Percentiles rank a stretch among this genome's conserved stretches.
Evolutionary conservation across 2,797 vertebrate genomes (phyloP).

Genomic region (Epinephelus malabaricus): DNA sequence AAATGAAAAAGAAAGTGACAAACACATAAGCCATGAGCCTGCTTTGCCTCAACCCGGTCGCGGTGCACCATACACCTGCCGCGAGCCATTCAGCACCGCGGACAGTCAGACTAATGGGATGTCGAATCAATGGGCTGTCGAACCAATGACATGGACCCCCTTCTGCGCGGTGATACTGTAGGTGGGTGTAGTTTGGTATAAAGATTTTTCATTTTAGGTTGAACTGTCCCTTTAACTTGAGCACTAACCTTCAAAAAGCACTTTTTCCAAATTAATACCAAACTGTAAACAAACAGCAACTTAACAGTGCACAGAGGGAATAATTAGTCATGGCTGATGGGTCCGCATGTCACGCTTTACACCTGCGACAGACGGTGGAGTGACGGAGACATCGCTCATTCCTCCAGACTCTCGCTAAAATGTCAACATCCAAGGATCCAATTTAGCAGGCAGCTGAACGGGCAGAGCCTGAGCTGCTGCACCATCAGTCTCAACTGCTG

Average conservation of each 20-base stretch:
- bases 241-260: background rate
- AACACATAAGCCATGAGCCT: too few relatives aligned
- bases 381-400: slow-evolving; percentile 20
- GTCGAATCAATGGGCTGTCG: too few relatives aligned
- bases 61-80: too few relatives aligned
- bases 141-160: too few relatives aligned
- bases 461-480: slow-evolving; percentile 46
- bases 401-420: slow-evolving; percentile 56
- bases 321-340: slow-evolving; percentile 74
- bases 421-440: slow-evolving; percentile 43
- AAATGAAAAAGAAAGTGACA: too few relatives aligned
- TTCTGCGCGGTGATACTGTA: too few relatives aligned
- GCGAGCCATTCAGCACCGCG: too few relatives aligned
- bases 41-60: too few relatives aligned
- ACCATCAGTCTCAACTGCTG: slow-evolving; percentile 39
- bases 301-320: slow-evolving; percentile 62
- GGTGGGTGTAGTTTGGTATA: too few relatives aligned
- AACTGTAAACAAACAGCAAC: slow-evolving; percentile 34
- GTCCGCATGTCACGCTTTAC: slow-evolving; percentile 44
- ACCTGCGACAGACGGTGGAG: slow-evolving; percentile 56
- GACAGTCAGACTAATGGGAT: too few relatives aligned
- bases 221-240: background rate
- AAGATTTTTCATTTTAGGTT: too few relatives aligned
- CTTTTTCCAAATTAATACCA: slow-evolving; percentile 2
- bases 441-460: slow-evolving; percentile 55